These are phyloP conservation scores for Sylvicapra grimmia DNA, from an alignment of 2,113 vertebrate species.

Conservation along the genomic window DNA sequence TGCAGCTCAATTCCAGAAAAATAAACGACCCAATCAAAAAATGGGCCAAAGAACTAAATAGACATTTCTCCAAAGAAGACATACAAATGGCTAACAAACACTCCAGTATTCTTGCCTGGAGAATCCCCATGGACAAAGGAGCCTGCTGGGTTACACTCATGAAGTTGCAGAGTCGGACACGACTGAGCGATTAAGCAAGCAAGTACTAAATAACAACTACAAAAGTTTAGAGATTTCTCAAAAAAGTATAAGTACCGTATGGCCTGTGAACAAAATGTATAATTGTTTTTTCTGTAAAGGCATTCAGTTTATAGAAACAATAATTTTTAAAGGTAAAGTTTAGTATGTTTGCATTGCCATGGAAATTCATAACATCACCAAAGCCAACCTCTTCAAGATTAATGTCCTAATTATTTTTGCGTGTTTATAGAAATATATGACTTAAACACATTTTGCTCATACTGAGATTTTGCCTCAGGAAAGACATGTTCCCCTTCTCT, in stretches of 20 bases:
- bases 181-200: background rate
- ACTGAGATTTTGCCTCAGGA: background rate
- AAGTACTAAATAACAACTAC: background rate
- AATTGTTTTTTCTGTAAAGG: background rate
- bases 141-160: background rate
- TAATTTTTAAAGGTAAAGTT: slow-evolving; percentile 14
- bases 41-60: too few species aligned
- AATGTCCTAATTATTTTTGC: background rate
- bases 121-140: background rate
- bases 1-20: too few species aligned
- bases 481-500: background rate
- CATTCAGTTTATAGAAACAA: background rate
- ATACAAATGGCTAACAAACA: background rate
- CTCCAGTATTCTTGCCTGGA: background rate
- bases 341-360: background rate
- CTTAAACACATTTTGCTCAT: background rate
- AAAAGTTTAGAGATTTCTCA: background rate
- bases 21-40: too few species aligned
- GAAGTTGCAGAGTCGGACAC: background rate
- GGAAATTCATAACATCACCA: background rate
- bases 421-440: background rate
- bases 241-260: background rate
- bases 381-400: background rate
- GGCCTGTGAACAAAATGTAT: background rate
- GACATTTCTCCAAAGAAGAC: too few species aligned